Percentiles rank a stretch among this genome's conserved stretches.
Conservation (phyloP, 1,140 invertebrate genomes). For the Oncopodura yosiiana region DNA sequence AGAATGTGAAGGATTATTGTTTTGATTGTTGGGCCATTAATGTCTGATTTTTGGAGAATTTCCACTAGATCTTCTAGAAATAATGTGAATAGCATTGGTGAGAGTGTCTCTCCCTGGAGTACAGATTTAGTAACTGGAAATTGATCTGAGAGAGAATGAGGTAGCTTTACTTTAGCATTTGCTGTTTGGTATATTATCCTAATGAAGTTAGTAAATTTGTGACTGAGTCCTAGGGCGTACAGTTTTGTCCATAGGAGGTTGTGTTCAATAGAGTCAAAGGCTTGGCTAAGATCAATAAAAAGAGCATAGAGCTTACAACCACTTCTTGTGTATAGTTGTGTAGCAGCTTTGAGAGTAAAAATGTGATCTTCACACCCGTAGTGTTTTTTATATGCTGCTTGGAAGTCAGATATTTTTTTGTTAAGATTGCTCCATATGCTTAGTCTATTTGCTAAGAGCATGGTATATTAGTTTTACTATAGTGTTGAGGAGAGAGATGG, state of each 20-base stretch:
- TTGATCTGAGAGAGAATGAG: background rate
- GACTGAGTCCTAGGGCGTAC: background rate
- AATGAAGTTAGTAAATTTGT: slow-evolving; percentile 5
- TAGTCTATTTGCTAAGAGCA: background rate
- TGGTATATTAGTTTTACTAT: slow-evolving; percentile 7
- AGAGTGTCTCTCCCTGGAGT: slow-evolving; percentile 15
- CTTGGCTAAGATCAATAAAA: slow-evolving; percentile 10
- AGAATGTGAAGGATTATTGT: slow-evolving; percentile 2
- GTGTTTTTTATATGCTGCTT: slow-evolving; percentile 8
- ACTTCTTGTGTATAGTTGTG: background rate
- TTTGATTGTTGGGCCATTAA: background rate
- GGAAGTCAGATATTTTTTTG: background rate
- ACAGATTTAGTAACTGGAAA: background rate
- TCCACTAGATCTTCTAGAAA: slow-evolving; percentile 7
- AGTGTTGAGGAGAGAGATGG: background rate
- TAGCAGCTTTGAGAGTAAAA: slow-evolving; percentile 5
- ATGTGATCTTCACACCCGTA: slow-evolving; percentile 3
- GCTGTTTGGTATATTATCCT: background rate
- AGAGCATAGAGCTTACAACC: slow-evolving; percentile 2
- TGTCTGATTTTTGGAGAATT: background rate
- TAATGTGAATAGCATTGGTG: slow-evolving; percentile 13
- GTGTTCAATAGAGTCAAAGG: slow-evolving; percentile 13
- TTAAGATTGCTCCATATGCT: background rate
- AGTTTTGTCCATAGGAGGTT: slow-evolving; percentile 9
- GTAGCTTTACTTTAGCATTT: slow-evolving; percentile 5